These are phyloP conservation scores for Axis porcinus DNA, from an alignment of 2,113 vertebrate species.

Conservation along the genomic window DNA sequence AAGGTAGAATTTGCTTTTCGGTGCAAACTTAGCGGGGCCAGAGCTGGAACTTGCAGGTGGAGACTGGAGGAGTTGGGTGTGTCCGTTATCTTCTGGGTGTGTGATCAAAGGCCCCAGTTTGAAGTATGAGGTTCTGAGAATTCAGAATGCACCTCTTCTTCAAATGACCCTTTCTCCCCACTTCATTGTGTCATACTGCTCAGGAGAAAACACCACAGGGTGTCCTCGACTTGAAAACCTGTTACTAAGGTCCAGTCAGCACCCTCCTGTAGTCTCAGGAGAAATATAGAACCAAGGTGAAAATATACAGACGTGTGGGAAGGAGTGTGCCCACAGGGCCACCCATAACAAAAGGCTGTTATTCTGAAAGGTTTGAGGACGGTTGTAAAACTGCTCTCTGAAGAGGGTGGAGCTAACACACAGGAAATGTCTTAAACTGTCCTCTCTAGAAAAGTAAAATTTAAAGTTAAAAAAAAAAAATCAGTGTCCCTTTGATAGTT, in stretches of 20 bases:
- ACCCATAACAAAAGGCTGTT: constrained; percentile 63
- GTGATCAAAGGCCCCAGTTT: constrained; percentile 31
- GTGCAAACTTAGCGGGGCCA: neutral
- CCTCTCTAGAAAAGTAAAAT: constrained; percentile 49
- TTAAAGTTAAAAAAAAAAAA: neutral
- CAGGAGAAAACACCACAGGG: neutral
- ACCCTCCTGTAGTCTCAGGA: neutral
- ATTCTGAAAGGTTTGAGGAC: neutral
- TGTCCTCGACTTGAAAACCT: neutral
- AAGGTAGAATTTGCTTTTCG: constrained; percentile 38
- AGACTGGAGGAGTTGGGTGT: neutral
- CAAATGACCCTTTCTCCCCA: neutral
- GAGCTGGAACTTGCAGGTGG: neutral
- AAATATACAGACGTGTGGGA: constrained; percentile 17
- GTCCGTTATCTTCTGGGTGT: constrained; percentile 2
- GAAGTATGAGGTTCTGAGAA: constrained; percentile 46
- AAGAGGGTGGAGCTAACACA: constrained; percentile 65
- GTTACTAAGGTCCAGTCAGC: neutral
- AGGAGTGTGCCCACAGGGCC: neutral
- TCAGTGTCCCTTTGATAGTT: neutral
- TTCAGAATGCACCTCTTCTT: constrained; percentile 40
- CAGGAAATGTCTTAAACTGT: constrained; percentile 75
- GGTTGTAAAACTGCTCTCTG: constrained; percentile 39
- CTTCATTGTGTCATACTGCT: neutral
- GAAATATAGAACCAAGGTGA: constrained; percentile 33